Percentiles rank a stretch among this genome's conserved stretches.
Evolutionary conservation across 2,797 vertebrate genomes (phyloP).

Genomic region (Crax fasciolata): DNA sequence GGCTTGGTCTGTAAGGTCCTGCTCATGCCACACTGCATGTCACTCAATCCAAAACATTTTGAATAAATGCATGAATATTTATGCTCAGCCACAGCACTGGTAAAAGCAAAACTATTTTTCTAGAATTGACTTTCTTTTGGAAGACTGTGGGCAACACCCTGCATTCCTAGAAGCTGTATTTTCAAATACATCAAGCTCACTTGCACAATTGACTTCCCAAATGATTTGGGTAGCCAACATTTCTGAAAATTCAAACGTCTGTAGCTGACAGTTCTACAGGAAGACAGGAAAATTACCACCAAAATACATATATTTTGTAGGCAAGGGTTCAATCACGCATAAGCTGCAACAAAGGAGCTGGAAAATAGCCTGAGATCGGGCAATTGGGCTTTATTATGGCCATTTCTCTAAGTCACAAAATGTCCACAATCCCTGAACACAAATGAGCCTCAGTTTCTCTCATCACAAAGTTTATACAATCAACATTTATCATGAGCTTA

Average conservation of each 20-base stretch:
- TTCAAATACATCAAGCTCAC: neutral
- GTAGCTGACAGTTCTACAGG: neutral
- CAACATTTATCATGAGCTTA: rapidly evolving
- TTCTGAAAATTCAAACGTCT: neutral
- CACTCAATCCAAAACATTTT: neutral
- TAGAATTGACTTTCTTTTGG: neutral
- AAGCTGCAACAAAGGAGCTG: rapidly evolving
- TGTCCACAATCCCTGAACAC: rapidly evolving
- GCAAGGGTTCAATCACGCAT: neutral
- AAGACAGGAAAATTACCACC: neutral
- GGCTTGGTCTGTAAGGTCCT: neutral
- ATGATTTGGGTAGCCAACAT: neutral
- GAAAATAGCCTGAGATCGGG: neutral
- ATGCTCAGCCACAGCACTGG: neutral
- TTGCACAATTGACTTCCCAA: neutral
- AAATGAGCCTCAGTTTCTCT: neutral
- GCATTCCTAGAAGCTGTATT: neutral
- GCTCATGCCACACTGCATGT: neutral
- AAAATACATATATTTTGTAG: rapidly evolving
- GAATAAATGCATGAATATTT: neutral
- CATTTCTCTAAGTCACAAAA: neutral
- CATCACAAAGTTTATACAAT: neutral
- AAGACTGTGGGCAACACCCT: neutral
- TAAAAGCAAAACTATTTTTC: neutral
- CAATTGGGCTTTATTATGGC: neutral